These are phyloP conservation scores for Pachyramphus minor DNA, from an alignment of 2,113 vertebrate species.

Conservation along the genomic window DNA sequence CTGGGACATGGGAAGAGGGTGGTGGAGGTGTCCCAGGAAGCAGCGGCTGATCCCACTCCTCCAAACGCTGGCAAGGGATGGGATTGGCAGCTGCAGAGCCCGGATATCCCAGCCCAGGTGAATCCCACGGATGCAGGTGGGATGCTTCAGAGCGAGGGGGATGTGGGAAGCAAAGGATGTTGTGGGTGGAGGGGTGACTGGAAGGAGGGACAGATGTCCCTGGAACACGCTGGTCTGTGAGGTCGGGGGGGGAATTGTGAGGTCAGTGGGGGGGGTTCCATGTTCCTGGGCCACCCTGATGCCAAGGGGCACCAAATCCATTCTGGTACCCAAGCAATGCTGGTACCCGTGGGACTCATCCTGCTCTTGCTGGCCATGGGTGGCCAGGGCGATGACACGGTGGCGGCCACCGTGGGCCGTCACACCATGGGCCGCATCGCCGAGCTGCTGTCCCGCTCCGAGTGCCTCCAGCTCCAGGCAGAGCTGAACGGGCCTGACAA, in stretches of 20 bases:
- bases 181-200: neutral
- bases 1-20: neutral
- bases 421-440: constrained; percentile 68
- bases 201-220: neutral
- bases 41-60: accelerated
- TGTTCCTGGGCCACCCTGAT: accelerated
- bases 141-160: too few species aligned
- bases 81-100: accelerated
- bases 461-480: constrained; percentile 60
- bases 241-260: neutral
- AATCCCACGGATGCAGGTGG: accelerated
- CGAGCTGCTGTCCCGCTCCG: constrained; percentile 48
- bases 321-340: neutral
- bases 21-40: neutral
- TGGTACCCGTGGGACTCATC: accelerated
- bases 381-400: neutral
- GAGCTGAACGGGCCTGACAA: neutral
- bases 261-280: neutral
- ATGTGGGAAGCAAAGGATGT: neutral
- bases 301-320: accelerated
- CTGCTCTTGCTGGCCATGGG: neutral
- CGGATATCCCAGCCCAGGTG: accelerated
- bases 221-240: neutral
- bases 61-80: accelerated
- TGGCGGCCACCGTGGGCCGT: constrained; percentile 43